These are phyloP conservation scores for Chaetodon auriga DNA, from an alignment of 2,113 vertebrate genomes.

Conservation along the genomic window DNA sequence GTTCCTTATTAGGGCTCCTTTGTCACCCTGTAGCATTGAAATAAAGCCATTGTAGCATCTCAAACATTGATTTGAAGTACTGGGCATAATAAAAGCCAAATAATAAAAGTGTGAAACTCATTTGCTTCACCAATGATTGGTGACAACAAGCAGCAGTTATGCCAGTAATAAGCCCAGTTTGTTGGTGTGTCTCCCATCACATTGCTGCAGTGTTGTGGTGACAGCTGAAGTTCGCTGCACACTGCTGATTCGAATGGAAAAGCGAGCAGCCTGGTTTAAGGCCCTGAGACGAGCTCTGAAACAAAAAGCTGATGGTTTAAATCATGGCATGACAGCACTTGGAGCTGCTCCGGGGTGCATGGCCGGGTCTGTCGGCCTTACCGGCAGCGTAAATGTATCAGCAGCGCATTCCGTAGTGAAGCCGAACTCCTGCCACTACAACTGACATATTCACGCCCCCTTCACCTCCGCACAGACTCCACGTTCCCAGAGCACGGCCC, in stretches of 20 bases:
- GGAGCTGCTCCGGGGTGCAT: slow-evolving; percentile 14
- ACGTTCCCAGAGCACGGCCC: slow-evolving; percentile 50
- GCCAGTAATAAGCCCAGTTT: not conserved
- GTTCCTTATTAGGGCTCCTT: not conserved
- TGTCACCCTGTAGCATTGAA: not conserved
- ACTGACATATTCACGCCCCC: slow-evolving; percentile 48
- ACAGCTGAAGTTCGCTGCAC: not conserved
- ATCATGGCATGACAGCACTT: slow-evolving; percentile 39
- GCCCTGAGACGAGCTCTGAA: not conserved
- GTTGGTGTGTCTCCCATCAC: not conserved
- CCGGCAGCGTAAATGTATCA: slow-evolving; percentile 68
- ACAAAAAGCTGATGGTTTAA: slow-evolving; percentile 12
- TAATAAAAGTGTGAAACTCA: not conserved
- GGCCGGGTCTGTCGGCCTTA: slow-evolving; percentile 38
- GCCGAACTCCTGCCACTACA: slow-evolving; percentile 47
- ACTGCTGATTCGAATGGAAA: not conserved
- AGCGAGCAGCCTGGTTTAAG: not conserved
- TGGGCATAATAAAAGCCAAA: not conserved
- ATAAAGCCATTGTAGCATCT: not conserved
- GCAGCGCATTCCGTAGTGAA: slow-evolving; percentile 69
- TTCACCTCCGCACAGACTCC: slow-evolving; percentile 21
- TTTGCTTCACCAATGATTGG: not conserved
- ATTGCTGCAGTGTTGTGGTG: not conserved
- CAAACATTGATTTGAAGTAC: not conserved
- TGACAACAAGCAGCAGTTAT: not conserved